Conservation (phyloP, 2,888 invertebrate genomes). For the Monopis laevigella region DNA sequence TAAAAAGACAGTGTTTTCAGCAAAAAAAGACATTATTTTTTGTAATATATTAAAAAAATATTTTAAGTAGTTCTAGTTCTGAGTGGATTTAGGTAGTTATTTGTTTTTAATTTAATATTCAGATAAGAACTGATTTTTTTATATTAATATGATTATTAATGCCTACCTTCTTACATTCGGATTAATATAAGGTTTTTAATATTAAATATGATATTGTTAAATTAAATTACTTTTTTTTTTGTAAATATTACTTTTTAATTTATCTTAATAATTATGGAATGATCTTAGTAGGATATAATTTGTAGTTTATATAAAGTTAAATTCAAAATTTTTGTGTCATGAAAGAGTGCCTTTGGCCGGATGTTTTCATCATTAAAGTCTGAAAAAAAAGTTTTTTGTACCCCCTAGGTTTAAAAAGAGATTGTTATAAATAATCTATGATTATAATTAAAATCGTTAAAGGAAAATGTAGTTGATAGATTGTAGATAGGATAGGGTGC, state of each 20-base stretch:
- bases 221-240: conserved; percentile 5
- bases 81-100: neutral
- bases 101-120: too few relatives aligned
- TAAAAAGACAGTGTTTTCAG: too few relatives aligned
- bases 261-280: conserved; percentile 32
- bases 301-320: conserved; percentile 17
- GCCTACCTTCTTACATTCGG: conserved; percentile 5
- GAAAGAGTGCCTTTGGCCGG: neutral
- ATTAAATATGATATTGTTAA: conserved; percentile 1
- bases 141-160: neutral
- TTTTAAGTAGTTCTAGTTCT: neutral
- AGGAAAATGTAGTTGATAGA: too few relatives aligned
- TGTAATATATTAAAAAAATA: neutral
- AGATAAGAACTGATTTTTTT: too few relatives aligned
- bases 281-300: conserved; percentile 46
- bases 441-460: too few relatives aligned
- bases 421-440: too few relatives aligned
- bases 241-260: conserved; percentile 12
- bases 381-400: too few relatives aligned
- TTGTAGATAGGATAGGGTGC: too few relatives aligned
- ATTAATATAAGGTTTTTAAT: conserved; percentile 1
- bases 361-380: too few relatives aligned
- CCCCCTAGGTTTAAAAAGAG: too few relatives aligned
- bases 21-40: neutral
- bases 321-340: conserved; percentile 43